Evolutionary conservation across 2,888 invertebrate genomes (phyloP), one percentile per base, ranked within the genome.

Genomic region (Biston stratarius): DNA sequence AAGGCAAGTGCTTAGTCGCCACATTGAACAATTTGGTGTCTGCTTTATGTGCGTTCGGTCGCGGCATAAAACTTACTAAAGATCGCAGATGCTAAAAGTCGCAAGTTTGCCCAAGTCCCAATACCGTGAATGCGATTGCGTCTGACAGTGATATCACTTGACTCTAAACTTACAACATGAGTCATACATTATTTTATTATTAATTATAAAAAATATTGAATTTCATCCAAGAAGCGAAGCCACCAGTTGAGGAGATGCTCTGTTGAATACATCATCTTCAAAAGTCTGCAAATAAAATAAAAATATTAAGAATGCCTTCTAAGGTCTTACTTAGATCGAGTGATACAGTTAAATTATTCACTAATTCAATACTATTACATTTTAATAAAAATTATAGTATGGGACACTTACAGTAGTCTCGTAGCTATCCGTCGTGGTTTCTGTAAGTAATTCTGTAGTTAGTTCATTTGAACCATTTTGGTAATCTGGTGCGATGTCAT

Each of bases 171-270:
- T 24, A 3, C 24, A 24, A 24, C 24, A 24, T 2, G 3, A 24
- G 24, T 24, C 6, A 44, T 44, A 44, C 11, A n/a, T 44, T 44
- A 24, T 24, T 12, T 44, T 5, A 38, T 38, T 38, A 38, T 38
- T 38, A 2, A 38, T 38, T 38, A 6, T 38, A 8, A 38, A n/a
- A 8, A 38, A 38, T 38, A 12, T 15, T 48, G 24, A 24, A 24
- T 24, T 6, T 65, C 38, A 66, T 33, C 67, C 67, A 53, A 67
- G 61, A 48, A 67, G 62, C 5, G 67, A 59, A 47, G 67, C 67
- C 14, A 67, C 67, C 8, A 67, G 58, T 42, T 67, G 62, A 48
- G 67, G 67, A 10, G 58, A 61, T 8, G 62, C 33, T 0, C 67
- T 62, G 42, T 58, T 62, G 2, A 57, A 11, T 0, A 55, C 6